Base-by-base conservation (phyloP, 37 sponge, comb jelly and placozoan genomes). In the Bolinopsis microptera region DNA sequence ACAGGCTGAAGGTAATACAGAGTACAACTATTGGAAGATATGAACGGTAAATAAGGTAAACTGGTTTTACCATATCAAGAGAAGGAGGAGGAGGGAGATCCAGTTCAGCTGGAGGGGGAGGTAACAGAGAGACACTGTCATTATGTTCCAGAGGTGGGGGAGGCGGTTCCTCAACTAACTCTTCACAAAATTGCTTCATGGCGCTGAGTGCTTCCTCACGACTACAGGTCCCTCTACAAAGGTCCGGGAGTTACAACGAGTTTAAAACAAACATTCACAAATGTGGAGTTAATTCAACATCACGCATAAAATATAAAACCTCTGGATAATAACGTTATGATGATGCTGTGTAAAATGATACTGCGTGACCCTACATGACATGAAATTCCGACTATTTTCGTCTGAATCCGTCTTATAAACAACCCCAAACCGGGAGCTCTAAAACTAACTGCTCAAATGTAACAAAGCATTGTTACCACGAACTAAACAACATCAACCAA, bases 121-220 rank as follows among this genome's bases (percentile, higher is more conserved):
- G 80, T 36, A 77, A 36, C 9, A 27, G 33, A 2, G 80, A 77
- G 1, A 77, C 37, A 35, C 80, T 77, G 80, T 77, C 80, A 18
- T 16, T 13, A 5, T 13, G 35, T 16, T 28, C 80, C 9, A 32
- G 80, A 21, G 80, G 80, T 18, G 80, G 80, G 36, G 80, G 80
- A 2, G 80, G 80, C 36, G 35, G 80, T 1, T 16, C 9, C 35
- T 22, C 80, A 35, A 8, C 80, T 9, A 16, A 5, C 35, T 13
- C 35, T 16, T 77, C 80, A 18, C 36, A 32, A 18, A 32, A 77
- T 36, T 77, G 33, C 36, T 77, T 77, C 80, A 77, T 77, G 80
- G 80, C 80, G 28, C 33, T 34, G 80, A 77, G 80, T 1, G 33
- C 80, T 32, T 32, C 80, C 80, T 77, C 80, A 35, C 32, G 80